A percentile compares a stretch with the other conserved stretches of the same genome.
Conservation (phyloP, 2,888 invertebrate genomes). For the Luffia ferchaultella region DNA sequence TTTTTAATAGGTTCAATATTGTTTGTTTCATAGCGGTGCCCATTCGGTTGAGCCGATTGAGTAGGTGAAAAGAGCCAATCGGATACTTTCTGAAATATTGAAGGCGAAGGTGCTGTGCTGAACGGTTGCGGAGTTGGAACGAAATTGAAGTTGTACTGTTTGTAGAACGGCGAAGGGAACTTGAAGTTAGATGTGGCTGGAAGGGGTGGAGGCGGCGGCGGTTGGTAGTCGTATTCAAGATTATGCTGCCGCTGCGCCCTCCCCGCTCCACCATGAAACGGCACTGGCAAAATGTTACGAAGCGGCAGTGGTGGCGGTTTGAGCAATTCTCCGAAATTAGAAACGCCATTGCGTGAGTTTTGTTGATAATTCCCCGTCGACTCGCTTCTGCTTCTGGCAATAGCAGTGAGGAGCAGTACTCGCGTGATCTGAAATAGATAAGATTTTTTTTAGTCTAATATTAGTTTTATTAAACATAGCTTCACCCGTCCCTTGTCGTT, state of each 20-base stretch:
- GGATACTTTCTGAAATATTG: constrained; percentile 66
- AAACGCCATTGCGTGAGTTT: constrained; percentile 24
- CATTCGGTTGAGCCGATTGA: constrained; percentile 29
- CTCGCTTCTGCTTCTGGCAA: constrained; percentile 35
- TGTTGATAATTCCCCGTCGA: constrained; percentile 23
- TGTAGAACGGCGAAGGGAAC: constrained; percentile 53
- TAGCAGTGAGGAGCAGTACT: constrained; percentile 32
- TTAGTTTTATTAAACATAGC: too few relatives aligned
- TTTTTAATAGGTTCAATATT: constrained; percentile 40
- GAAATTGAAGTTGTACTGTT: constrained; percentile 54
- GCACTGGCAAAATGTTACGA: constrained; percentile 39
- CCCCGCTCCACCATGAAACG: constrained; percentile 40
- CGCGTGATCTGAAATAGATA: constrained; percentile 40
- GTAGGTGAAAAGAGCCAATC: constrained; percentile 69
- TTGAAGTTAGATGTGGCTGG: constrained; percentile 35
- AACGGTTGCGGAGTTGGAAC: constrained; percentile 53
- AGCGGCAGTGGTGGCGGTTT: constrained; percentile 42
- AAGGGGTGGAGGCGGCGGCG: constrained; percentile 22
- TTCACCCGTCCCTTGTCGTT: too few relatives aligned
- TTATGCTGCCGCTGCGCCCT: constrained; percentile 43
- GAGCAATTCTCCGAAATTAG: constrained; percentile 41
- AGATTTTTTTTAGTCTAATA: too few relatives aligned
- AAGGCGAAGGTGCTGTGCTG: constrained; percentile 47
- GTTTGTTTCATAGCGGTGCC: constrained; percentile 1
- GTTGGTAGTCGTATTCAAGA: constrained; percentile 38